phyloP scores from a whole-genome alignment of 2,888 invertebrate genomes.

The Camptogramma bilineatum region DNA sequence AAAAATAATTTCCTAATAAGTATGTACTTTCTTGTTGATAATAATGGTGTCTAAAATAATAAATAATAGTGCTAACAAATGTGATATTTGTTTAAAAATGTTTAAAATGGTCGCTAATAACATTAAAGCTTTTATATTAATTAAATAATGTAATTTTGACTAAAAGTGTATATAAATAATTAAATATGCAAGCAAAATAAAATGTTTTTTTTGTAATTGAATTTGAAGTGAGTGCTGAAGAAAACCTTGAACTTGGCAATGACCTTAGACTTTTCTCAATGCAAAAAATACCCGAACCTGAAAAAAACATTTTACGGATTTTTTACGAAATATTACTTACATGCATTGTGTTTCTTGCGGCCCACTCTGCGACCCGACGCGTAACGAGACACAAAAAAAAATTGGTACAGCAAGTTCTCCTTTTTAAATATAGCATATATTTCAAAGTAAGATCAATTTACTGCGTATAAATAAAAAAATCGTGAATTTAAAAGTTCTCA shows the following conservation, averaged over 20 bases:
- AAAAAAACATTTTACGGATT: background rate
- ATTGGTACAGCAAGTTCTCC: background rate
- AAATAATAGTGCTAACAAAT: background rate
- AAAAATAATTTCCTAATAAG: background rate
- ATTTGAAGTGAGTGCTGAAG: background rate
- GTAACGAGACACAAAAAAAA: constrained; percentile 9
- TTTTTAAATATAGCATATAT: background rate
- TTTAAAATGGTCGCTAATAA: constrained; percentile 8
- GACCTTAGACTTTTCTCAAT: constrained; percentile 8
- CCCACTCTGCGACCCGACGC: constrained; percentile 18
- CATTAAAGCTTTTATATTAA: background rate
- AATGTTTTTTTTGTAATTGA: too few species aligned
- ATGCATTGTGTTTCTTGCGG: constrained; percentile 25
- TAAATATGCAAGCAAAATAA: too few species aligned
- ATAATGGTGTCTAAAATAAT: background rate
- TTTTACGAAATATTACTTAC: constrained; percentile 25
- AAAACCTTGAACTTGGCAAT: constrained; percentile 14
- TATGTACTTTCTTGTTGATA: background rate
- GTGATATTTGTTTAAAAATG: background rate
- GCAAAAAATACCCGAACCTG: constrained; percentile 2
- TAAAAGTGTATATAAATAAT: background rate
- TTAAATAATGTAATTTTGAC: background rate
- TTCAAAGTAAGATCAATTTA: background rate
- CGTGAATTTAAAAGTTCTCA: background rate
- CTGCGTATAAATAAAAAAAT: background rate